These are phyloP conservation scores for Bembecia ichneumoniformis DNA, from an alignment of 2,888 invertebrate genomes.

Conservation along the genomic window DNA sequence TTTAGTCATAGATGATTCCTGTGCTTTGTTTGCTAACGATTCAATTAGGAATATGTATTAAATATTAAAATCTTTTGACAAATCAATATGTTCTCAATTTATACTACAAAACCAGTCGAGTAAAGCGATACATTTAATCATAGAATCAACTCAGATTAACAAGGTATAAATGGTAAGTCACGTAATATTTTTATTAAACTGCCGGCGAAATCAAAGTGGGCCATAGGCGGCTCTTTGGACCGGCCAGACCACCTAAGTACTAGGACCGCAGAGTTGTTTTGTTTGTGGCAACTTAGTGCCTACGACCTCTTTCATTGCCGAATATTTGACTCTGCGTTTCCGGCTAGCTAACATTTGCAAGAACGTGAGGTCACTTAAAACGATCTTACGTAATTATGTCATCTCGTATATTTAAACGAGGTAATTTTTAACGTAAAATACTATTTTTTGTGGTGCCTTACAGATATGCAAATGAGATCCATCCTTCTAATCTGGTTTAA, in stretches of 20 bases:
- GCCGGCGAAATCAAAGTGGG: constrained; percentile 50
- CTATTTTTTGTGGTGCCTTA: not conserved
- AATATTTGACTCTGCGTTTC: constrained; percentile 41
- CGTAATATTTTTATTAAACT: constrained; percentile 29
- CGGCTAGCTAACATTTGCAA: constrained; percentile 37
- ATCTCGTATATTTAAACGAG: constrained; percentile 14
- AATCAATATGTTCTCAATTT: too few species aligned
- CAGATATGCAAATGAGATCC: not conserved
- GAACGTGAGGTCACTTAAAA: constrained; percentile 24
- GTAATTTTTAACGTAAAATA: constrained; percentile 13
- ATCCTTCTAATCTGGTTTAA: not conserved
- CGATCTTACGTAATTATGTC: constrained; percentile 19
- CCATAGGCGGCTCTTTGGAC: too few species aligned
- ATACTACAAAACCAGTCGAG: too few species aligned
- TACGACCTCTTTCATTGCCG: constrained; percentile 56
- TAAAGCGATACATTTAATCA: too few species aligned
- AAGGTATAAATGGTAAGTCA: constrained; percentile 14
- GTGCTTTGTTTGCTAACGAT: too few species aligned
- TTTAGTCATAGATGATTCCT: too few species aligned
- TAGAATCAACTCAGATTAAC: constrained; percentile 39
- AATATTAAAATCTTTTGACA: too few species aligned
- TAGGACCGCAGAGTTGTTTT: constrained; percentile 26
- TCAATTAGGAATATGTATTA: too few species aligned
- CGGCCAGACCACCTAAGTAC: constrained; percentile 8
- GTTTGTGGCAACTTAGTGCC: constrained; percentile 18